Conservation (phyloP, 1,140 invertebrate genomes). For the Drosophila murphyi region DNA sequence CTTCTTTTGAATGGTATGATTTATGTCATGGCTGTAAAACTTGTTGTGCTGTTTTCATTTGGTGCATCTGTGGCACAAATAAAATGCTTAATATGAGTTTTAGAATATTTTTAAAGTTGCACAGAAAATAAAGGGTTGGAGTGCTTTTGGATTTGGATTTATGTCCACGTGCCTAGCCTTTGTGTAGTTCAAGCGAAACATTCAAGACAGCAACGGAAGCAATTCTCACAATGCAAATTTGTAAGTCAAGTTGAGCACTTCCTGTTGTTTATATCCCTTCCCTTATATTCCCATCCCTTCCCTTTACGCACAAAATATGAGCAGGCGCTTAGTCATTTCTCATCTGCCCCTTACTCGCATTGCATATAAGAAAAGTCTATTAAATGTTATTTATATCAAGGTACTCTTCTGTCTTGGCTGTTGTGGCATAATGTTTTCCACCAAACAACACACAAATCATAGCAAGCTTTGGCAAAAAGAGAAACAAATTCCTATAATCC, state of each 20-base stretch:
- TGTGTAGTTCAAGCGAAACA: slow-evolving; percentile 32
- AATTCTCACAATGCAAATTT: slow-evolving; percentile 68
- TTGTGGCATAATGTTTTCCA: slow-evolving; percentile 19
- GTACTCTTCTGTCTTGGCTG: slow-evolving; percentile 11
- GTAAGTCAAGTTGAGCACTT: slow-evolving; percentile 47
- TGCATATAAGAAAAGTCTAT: slow-evolving; percentile 27
- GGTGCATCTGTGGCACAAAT: too few relatives aligned
- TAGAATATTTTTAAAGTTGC: too few relatives aligned
- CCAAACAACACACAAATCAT: background rate
- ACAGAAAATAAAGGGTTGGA: too few relatives aligned
- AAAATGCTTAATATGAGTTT: too few relatives aligned
- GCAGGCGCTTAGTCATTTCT: slow-evolving; percentile 21
- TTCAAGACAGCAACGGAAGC: slow-evolving; percentile 53
- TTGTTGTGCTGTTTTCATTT: too few relatives aligned
- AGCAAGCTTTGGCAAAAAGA: background rate
- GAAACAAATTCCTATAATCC: slow-evolving; percentile 9
- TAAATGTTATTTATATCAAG: slow-evolving; percentile 37
- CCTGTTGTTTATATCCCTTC: slow-evolving; percentile 12
- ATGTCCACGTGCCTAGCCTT: slow-evolving; percentile 1
- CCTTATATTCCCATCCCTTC: too few relatives aligned
- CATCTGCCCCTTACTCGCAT: slow-evolving; percentile 12
- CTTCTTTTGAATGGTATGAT: background rate
- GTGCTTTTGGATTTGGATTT: too few relatives aligned
- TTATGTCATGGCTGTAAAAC: too few relatives aligned
- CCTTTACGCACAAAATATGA: slow-evolving; percentile 3